These are phyloP conservation scores for Toxostoma redivivum DNA, from an alignment of 2,113 vertebrate genomes.

Conservation along the genomic window DNA sequence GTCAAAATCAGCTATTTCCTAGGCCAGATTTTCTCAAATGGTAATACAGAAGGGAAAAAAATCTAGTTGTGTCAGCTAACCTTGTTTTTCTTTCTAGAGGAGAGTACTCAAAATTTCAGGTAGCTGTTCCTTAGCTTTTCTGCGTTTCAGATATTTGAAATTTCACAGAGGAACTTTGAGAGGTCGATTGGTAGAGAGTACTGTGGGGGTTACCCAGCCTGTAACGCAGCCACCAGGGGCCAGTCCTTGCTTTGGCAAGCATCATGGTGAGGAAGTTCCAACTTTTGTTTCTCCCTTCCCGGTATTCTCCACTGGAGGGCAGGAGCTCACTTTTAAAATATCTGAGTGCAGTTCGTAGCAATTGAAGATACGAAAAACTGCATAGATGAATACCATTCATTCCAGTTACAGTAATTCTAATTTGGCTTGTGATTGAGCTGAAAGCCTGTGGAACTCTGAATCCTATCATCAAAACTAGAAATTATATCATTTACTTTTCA, in stretches of 20 bases:
- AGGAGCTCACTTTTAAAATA: neutral
- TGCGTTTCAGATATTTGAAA: neutral
- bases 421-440: neutral
- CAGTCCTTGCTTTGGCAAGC: neutral
- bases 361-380: neutral
- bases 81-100: neutral
- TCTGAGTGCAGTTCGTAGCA: neutral
- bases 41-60: neutral
- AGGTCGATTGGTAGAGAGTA: neutral
- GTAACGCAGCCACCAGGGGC: accelerated
- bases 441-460: neutral
- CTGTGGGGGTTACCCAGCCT: neutral
- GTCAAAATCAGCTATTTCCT: neutral
- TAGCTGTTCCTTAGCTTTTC: neutral
- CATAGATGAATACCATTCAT: neutral
- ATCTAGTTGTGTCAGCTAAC: neutral
- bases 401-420: neutral
- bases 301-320: constrained; percentile 42
- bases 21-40: neutral
- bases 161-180: neutral
- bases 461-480: neutral
- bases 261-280: neutral
- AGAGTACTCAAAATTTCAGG: neutral
- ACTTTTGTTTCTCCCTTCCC: neutral
- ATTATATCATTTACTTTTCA: neutral